Percentiles rank a stretch among this genome's conserved stretches.
These are phyloP conservation scores for Pegea sp. DNA, from an alignment of 23 tunicate genomes.

Conservation along the genomic window DNA sequence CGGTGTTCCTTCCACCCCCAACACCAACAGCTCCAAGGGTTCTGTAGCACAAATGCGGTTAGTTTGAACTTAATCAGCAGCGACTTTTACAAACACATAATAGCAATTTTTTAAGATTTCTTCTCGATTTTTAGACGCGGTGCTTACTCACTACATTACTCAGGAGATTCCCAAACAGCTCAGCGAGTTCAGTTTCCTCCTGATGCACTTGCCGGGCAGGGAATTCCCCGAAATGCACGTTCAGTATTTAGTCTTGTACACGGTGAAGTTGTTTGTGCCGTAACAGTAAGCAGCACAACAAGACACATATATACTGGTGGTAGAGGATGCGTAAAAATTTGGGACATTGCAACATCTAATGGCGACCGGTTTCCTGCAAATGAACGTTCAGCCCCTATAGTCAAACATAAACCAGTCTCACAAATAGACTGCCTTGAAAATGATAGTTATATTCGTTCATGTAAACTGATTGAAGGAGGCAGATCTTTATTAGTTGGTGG, in stretches of 20 bases:
- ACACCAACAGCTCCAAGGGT: too few relatives aligned
- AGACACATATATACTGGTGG: conserved; percentile 89
- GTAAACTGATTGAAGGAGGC: conserved; percentile 55
- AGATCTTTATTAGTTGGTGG: conserved; percentile 80
- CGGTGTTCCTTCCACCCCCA: too few relatives aligned
- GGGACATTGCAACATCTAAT: conserved; percentile 70
- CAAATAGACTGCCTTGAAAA: conserved; percentile 60
- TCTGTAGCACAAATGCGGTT: too few relatives aligned
- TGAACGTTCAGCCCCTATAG: conserved; percentile 13
- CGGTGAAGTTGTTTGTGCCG: conserved; percentile 95
- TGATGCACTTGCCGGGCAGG: conserved; percentile 69
- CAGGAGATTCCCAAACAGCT: conserved; percentile 66
- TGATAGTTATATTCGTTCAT: conserved; percentile 77
- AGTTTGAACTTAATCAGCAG: too few relatives aligned
- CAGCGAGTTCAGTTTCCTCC: conserved; percentile 76
- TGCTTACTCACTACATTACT: conserved; percentile 56
- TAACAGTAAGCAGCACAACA: conserved; percentile 63
- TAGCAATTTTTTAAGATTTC: too few relatives aligned
- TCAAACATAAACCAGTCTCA: conserved; percentile 45
- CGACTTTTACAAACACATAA: too few relatives aligned
- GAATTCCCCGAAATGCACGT: conserved; percentile 47
- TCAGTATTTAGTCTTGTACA: conserved; percentile 47
- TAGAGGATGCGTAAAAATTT: conserved; percentile 83
- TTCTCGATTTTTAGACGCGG: conserved; percentile 13
- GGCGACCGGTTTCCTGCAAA: too few relatives aligned